Evolutionary conservation across 2,888 invertebrate genomes (phyloP).

Genomic region (Epirrhoe tristata): DNA sequence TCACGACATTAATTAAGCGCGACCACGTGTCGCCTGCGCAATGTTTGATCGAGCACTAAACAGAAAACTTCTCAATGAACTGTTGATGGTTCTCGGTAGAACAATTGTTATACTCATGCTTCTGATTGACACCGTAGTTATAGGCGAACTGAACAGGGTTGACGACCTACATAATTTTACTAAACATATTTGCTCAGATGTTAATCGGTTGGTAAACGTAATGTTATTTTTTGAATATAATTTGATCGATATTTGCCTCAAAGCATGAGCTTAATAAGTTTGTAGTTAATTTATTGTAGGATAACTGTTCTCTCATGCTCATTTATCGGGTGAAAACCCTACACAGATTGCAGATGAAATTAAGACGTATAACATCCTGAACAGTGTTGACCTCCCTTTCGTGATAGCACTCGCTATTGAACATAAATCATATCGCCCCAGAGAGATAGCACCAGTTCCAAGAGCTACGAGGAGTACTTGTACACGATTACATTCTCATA

Average conservation of each 20-base stretch:
- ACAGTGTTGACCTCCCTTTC: slow-evolving; percentile 62
- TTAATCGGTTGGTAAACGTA: slow-evolving; percentile 41
- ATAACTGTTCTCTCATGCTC: slow-evolving; percentile 25
- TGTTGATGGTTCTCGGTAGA: slow-evolving; percentile 58
- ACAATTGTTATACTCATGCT: slow-evolving; percentile 50
- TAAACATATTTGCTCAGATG: slow-evolving; percentile 51
- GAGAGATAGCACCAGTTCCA: slow-evolving; percentile 45
- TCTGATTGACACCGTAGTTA: slow-evolving; percentile 46
- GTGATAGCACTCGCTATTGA: slow-evolving; percentile 58
- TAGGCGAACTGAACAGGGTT: slow-evolving; percentile 53
- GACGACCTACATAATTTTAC: slow-evolving; percentile 45
- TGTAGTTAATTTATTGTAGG: slow-evolving; percentile 29
- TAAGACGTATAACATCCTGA: slow-evolving; percentile 73
- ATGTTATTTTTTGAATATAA: slow-evolving; percentile 41
- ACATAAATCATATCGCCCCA: slow-evolving; percentile 65
- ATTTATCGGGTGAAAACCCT: slow-evolving; percentile 41
- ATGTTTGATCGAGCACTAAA: slow-evolving; percentile 69
- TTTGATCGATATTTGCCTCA: slow-evolving; percentile 34
- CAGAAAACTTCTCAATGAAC: slow-evolving; percentile 59
- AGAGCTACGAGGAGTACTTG: slow-evolving; percentile 32
- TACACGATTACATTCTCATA: slow-evolving; percentile 19
- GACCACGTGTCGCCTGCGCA: slow-evolving; percentile 67
- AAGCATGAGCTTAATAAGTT: slow-evolving; percentile 26
- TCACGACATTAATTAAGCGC: slow-evolving; percentile 50
- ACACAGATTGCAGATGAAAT: slow-evolving; percentile 58